A percentile compares a stretch with the other conserved stretches of the same genome.
Conservation (phyloP, 2,113 vertebrate genomes). For the Chaetodon trifascialis region DNA sequence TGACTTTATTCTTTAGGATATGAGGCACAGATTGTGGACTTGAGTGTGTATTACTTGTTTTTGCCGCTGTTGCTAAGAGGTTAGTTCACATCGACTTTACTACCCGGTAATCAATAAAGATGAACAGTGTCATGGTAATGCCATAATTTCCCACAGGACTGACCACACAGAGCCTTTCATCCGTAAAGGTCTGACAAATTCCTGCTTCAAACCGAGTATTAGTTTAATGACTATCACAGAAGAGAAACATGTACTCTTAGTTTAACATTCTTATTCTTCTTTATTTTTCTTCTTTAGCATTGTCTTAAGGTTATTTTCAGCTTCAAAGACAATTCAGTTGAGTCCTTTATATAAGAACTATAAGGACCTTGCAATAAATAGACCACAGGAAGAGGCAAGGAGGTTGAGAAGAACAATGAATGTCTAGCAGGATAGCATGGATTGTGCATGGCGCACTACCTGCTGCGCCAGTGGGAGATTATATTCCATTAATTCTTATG, state of each 20-base stretch:
- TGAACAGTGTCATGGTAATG: background rate
- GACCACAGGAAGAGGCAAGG: background rate
- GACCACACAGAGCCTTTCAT: background rate
- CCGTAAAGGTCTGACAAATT: conserved; percentile 2
- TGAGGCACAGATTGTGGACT: background rate
- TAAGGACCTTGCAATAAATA: conserved; percentile 20
- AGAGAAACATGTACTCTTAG: background rate
- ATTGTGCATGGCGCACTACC: too few relatives aligned
- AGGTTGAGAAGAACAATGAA: background rate
- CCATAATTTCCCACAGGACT: background rate
- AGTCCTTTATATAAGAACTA: conserved; percentile 5
- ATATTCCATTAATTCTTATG: conserved; percentile 56
- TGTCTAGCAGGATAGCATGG: background rate
- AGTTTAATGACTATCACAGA: background rate
- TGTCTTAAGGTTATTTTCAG: conserved; percentile 32
- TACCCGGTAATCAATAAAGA: background rate
- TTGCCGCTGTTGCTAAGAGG: background rate
- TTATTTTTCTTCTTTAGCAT: conserved; percentile 4
- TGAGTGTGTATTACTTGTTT: background rate
- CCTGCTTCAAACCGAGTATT: background rate
- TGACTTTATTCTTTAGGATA: background rate
- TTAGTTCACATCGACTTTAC: background rate
- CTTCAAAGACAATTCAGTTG: conserved; percentile 8
- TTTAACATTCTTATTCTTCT: background rate
- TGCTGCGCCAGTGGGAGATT: conserved; percentile 44